Conservation (phyloP, 2,113 vertebrate species). For the Chascanopsetta lugubris region DNA sequence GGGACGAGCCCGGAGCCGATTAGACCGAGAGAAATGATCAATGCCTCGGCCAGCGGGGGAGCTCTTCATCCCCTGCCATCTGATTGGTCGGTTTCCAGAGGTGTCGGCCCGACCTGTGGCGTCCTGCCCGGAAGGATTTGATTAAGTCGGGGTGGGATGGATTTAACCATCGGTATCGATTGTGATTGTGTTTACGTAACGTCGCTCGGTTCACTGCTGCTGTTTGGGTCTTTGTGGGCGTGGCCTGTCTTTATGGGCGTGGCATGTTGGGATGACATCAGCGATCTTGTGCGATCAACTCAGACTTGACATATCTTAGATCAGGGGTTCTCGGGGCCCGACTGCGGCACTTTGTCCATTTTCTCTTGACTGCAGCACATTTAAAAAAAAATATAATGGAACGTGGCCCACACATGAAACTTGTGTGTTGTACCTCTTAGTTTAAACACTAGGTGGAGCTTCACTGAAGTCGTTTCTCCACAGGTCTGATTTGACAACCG, state of each 20-base stretch:
- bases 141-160: background rate
- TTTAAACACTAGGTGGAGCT: too few species aligned
- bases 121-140: background rate
- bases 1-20: background rate
- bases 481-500: too few species aligned
- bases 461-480: too few species aligned
- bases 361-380: too few species aligned
- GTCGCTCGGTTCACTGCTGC: background rate
- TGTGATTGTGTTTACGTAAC: background rate
- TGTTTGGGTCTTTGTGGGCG: too few species aligned
- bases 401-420: too few species aligned
- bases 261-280: background rate
- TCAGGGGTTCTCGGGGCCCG: too few species aligned
- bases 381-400: too few species aligned
- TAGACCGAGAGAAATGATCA: slow-evolving; percentile 25
- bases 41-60: background rate
- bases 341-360: too few species aligned
- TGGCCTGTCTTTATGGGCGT: background rate
- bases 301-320: too few species aligned
- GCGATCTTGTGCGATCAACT: too few species aligned
- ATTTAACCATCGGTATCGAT: background rate
- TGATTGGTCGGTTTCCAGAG: slow-evolving; percentile 23
- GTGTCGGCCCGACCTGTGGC: background rate
- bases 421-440: too few species aligned
- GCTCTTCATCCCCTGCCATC: background rate